Evolutionary conservation across 2,113 vertebrate genomes (phyloP).

Genomic region (Azemiops feae): DNA sequence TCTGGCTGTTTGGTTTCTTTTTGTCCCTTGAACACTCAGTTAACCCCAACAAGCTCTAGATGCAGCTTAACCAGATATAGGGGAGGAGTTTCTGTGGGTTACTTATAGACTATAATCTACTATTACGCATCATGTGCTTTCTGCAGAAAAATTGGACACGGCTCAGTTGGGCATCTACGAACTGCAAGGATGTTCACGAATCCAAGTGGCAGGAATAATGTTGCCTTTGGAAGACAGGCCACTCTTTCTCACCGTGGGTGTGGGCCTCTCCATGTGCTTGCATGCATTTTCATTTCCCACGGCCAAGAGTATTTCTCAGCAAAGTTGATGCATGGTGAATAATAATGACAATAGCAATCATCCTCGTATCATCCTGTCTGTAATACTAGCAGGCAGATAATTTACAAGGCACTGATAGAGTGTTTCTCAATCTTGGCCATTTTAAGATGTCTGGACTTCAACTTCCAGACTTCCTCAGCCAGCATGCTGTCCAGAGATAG

Average conservation of each 20-base stretch:
- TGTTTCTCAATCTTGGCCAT: neutral
- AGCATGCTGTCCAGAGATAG: neutral
- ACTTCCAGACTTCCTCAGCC: neutral
- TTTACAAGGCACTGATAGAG: accelerated
- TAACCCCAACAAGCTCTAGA: slow-evolving; percentile 41
- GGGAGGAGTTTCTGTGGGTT: neutral
- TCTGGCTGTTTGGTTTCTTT: neutral
- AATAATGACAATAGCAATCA: neutral
- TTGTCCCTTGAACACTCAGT: neutral
- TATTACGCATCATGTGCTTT: slow-evolving; percentile 30
- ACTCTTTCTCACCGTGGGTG: accelerated
- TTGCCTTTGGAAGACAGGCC: accelerated
- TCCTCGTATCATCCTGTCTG: neutral
- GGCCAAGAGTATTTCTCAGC: slow-evolving; percentile 42
- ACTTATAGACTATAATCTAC: slow-evolving; percentile 44
- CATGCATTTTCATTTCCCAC: slow-evolving; percentile 21
- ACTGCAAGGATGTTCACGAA: slow-evolving; percentile 1
- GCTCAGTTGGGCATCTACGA: neutral
- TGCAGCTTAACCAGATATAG: slow-evolving; percentile 6
- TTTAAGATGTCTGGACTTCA: neutral
- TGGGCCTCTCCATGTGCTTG: slow-evolving; percentile 32
- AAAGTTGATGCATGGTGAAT: slow-evolving; percentile 38
- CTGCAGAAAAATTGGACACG: slow-evolving; percentile 30
- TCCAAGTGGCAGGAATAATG: slow-evolving; percentile 35
- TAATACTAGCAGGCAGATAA: neutral